Conservation (phyloP, 2,113 vertebrate genomes). For the Dolichotis patagonum region DNA sequence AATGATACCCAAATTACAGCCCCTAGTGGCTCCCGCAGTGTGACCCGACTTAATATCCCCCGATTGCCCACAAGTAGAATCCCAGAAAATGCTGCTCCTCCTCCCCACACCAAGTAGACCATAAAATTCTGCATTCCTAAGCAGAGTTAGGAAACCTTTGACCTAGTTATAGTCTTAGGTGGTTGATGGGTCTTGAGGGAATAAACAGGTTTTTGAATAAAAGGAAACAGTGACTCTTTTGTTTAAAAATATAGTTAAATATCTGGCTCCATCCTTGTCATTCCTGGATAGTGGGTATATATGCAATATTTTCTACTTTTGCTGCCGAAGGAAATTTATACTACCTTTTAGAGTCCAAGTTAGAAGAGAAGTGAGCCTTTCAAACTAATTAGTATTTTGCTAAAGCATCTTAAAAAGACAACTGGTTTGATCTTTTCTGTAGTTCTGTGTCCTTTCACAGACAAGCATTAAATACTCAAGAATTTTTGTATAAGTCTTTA, state of each 20-base stretch:
- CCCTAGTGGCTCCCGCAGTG: not conserved
- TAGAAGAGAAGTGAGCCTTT: not conserved
- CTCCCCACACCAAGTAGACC: not conserved
- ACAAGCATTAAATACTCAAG: not conserved
- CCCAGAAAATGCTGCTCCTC: not conserved
- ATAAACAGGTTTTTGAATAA: not conserved
- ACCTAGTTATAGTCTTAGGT: not conserved
- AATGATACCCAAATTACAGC: conserved; percentile 18
- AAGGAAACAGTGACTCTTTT: not conserved
- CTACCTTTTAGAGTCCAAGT: not conserved
- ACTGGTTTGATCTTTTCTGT: not conserved
- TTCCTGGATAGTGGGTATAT: not conserved
- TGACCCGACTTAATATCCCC: not conserved
- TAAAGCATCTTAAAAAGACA: not conserved
- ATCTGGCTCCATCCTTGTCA: not conserved
- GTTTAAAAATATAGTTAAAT: not conserved
- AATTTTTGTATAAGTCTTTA: not conserved
- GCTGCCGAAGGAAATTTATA: not conserved
- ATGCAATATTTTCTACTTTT: not conserved
- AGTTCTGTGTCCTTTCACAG: not conserved
- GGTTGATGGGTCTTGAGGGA: not conserved
- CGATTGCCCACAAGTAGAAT: not conserved
- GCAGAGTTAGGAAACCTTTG: not conserved
- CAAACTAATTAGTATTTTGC: not conserved
- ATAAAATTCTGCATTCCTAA: not conserved